Evolutionary conservation across 2,888 invertebrate species (phyloP), one percentile per base, ranked within the genome.

Genomic region (Scaeva pyrastri): DNA sequence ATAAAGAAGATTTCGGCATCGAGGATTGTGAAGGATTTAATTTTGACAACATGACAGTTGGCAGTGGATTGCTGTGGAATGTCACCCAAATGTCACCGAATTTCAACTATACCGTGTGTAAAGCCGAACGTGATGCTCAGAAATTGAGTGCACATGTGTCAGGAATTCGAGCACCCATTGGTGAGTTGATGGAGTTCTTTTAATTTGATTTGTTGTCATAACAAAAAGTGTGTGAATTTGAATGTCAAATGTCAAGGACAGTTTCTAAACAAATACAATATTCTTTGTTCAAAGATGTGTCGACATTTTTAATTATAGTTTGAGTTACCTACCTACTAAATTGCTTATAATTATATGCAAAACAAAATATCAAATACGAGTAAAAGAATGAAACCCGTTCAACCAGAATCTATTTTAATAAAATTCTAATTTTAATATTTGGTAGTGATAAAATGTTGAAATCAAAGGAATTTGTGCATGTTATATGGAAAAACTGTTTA

Each of bases 121-220:
- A 91, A 74, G 92, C 92, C 14, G 93, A 93, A 89, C 88, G 90
- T 0, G 92, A 93, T 76, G 90, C 91, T 0, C 93, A 93, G 79
- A 91, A 90, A 76, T 79, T 91, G 31, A 89, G 91, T 11, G 89
- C 92, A 1, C 89, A 91, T 79, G 90, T 92, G 16, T 91, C 91
- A 64, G 92, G 92, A 10, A 91, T 91, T 72, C 89, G 93, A 21
- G 91, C 92, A 14, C 92, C 93, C 1, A 91, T 93, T 72, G 91
- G 92, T 92, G 89, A 89, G 89, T 74, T 21, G 31, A 31, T 31
- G 31, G 8, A 31, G n/a, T n/a, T n/a, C n/a, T n/a, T n/a, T n/a
- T n/a, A n/a, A n/a, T n/a, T 31, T 43, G 5, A 14, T 14, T 43
- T 62, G 12, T 14, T 58, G 41, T 14, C 19, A 50, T n/a, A 21